These are phyloP conservation scores for Achroia grisella DNA, from an alignment of 1,140 invertebrate species.

Conservation along the genomic window DNA sequence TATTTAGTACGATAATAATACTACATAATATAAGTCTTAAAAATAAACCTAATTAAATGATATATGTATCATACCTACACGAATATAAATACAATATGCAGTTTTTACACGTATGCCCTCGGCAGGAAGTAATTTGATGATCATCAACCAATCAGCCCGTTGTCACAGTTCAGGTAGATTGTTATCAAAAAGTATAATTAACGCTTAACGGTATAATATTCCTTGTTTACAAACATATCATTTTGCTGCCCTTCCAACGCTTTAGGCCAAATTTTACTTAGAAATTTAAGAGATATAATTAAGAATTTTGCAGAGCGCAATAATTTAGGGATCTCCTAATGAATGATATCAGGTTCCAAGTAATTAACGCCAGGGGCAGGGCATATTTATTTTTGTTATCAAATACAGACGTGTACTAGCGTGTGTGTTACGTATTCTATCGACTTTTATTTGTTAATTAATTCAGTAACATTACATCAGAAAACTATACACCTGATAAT, in stretches of 20 bases:
- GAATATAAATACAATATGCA: too few relatives aligned
- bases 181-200: slow-evolving; percentile 58
- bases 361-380: slow-evolving; percentile 64
- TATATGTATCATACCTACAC: too few relatives aligned
- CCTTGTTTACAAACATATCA: slow-evolving; percentile 71
- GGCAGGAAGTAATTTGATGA: slow-evolving; percentile 3
- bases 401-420: slow-evolving; percentile 24
- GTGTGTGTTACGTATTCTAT: slow-evolving; percentile 15
- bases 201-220: slow-evolving; percentile 59
- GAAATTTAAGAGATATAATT: slow-evolving; percentile 73
- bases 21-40: too few relatives aligned
- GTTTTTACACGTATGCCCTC: too few relatives aligned
- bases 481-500: too few relatives aligned
- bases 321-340: slow-evolving; percentile 68
- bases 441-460: background rate
- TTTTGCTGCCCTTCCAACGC: slow-evolving; percentile 56
- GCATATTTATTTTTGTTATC: slow-evolving; percentile 55
- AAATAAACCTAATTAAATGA: too few relatives aligned
- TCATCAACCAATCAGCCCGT: slow-evolving; percentile 36
- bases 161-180: slow-evolving; percentile 27
- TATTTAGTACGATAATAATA: too few relatives aligned
- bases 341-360: slow-evolving; percentile 67
- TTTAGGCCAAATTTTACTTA: slow-evolving; percentile 66
- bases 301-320: slow-evolving; percentile 67
- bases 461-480: too few relatives aligned